These are phyloP conservation scores for Balearica regulorum DNA, from an alignment of 2,797 vertebrate genomes.

Conservation along the genomic window DNA sequence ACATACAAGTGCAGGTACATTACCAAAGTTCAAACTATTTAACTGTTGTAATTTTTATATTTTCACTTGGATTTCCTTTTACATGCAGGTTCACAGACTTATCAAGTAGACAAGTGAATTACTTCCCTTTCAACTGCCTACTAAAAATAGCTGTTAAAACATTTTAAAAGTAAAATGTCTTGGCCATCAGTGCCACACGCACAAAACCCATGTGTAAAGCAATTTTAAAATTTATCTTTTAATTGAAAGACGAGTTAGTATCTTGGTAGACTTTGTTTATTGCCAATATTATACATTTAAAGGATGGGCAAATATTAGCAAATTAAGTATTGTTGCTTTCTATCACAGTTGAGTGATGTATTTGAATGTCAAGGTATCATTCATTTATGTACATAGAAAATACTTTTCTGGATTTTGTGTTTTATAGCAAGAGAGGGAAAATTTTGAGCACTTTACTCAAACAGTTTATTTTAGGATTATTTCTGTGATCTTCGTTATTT, in stretches of 20 bases:
- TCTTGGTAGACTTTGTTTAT: background rate
- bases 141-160: background rate
- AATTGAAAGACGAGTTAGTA: background rate
- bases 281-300: background rate
- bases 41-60: background rate
- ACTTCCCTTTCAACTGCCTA: background rate
- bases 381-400: background rate
- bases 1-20: background rate
- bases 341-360: background rate
- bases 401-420: background rate
- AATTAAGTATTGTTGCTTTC: background rate
- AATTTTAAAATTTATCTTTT: background rate
- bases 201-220: background rate
- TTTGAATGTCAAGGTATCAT: background rate
- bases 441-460: background rate
- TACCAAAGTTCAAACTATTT: background rate
- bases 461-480: background rate
- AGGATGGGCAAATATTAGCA: background rate
- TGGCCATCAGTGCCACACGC: background rate
- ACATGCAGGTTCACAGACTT: background rate
- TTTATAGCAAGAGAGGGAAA: background rate
- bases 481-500: background rate
- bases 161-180: background rate
- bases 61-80: background rate
- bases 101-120: background rate